Base-by-base conservation (phyloP, 2,797 vertebrate genomes). In the Ptychadena robeensis region DNA sequence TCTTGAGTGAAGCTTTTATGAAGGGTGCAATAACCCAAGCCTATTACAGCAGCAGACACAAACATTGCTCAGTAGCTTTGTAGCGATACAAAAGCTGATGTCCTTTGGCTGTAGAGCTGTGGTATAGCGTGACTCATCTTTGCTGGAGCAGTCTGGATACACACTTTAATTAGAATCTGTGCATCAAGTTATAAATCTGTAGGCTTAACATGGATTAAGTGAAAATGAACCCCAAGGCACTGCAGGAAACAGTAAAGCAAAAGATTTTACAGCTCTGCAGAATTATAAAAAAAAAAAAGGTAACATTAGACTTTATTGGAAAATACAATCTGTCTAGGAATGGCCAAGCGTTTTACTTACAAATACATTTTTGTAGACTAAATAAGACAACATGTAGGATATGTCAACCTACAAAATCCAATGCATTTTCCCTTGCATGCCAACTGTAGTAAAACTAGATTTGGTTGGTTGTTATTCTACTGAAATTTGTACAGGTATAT, bases 161-260 rank as follows among this genome's bases (percentile, higher is more conserved):
- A 89, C 80, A 74, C 61, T 89, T 87, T 75, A 87, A 90, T 88
- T 88, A 88, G 76, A 89, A 85, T 85, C 77, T 67, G 3, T 85
- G 67, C 85, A 87, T 87, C 74, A 86, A 83, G 87, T 14, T 57
- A 70, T 14, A 82, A 48, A 71, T 76, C 34, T 40, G 14, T 48
- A 69, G 59, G 15, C n/a, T 66, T 74, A 67, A 74, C 71, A 61
- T 59, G 25, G 68, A 48, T 37, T 48, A 61, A 28, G 34, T 22
- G 44, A 59, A 59, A 74, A 35, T 35, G 22, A 31, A 44, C 69
- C 14, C 0, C 32, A 40, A 14, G 35, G 57, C 72, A 53, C 32
- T 35, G 48, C 2, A 32, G 10, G 44, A 30, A 31, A 63, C 22
- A 27, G 12, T 11, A 73, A 73, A 53, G 44, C 22, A 6, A 53